Conservation (phyloP, 1,140 invertebrate species). For the Drosophila sulfurigaster region DNA sequence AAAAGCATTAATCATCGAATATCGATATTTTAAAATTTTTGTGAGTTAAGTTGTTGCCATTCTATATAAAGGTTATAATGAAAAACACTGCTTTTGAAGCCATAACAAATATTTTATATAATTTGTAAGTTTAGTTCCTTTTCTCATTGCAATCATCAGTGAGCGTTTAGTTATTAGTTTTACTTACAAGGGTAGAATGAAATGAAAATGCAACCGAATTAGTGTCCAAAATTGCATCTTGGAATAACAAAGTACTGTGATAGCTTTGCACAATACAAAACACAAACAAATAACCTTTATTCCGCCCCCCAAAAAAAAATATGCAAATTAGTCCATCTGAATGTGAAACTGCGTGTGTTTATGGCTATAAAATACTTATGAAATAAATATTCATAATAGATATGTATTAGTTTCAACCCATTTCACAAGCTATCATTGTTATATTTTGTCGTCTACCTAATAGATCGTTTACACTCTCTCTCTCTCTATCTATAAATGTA, state of each 20-base stretch:
- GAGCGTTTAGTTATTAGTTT: neutral
- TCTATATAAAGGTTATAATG: slow-evolving; percentile 36
- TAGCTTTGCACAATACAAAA: slow-evolving; percentile 42
- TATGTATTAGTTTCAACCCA: neutral
- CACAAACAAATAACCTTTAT: slow-evolving; percentile 13
- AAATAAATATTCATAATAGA: neutral
- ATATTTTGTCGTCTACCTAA: slow-evolving; percentile 16
- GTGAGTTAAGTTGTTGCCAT: slow-evolving; percentile 66
- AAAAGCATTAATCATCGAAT: neutral
- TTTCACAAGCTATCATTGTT: slow-evolving; percentile 15
- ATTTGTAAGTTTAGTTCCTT: neutral
- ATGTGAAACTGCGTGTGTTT: neutral
- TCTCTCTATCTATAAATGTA: slow-evolving; percentile 35
- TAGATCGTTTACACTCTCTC: slow-evolving; percentile 27
- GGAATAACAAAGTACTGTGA: slow-evolving; percentile 49
- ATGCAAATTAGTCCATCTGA: neutral
- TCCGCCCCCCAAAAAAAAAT: slow-evolving; percentile 7
- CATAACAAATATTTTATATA: slow-evolving; percentile 2
- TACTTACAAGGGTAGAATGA: neutral
- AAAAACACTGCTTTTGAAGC: slow-evolving; percentile 52
- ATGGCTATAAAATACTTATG: neutral
- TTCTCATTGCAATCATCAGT: neutral
- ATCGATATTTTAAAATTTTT: slow-evolving; percentile 1
- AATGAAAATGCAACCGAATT: slow-evolving; percentile 15
- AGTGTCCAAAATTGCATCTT: slow-evolving; percentile 25